Percentiles rank a stretch among this genome's conserved stretches.
phyloP scores from a whole-genome alignment of 2,797 vertebrate species.

The Mormyrus hasselquistii region DNA sequence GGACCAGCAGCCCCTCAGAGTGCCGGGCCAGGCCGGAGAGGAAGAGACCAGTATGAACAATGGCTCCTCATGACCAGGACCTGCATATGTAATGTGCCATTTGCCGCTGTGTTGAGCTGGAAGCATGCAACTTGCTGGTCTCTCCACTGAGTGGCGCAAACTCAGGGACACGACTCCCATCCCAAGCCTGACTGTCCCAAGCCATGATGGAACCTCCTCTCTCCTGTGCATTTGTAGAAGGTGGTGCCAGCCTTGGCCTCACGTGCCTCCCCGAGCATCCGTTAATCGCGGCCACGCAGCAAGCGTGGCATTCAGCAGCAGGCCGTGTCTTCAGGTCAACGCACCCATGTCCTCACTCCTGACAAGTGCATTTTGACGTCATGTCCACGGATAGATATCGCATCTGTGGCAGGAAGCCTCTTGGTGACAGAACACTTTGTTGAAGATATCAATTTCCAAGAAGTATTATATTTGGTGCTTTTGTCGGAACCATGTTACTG shows the following conservation, averaged over 20 bases:
- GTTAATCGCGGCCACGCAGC: not conserved
- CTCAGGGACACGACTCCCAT: not conserved
- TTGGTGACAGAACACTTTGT: not conserved
- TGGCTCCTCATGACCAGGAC: not conserved
- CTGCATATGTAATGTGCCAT: not conserved
- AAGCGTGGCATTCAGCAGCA: not conserved
- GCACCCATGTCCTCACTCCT: not conserved
- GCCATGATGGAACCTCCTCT: not conserved
- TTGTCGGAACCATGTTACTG: not conserved
- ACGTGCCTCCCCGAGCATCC: not conserved
- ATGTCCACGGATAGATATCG: not conserved
- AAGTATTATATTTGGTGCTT: not conserved
- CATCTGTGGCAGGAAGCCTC: not conserved
- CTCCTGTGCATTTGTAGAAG: not conserved
- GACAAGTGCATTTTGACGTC: not conserved
- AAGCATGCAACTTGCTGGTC: not conserved
- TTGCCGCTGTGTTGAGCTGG: not conserved
- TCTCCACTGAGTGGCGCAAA: not conserved
- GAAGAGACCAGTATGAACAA: not conserved
- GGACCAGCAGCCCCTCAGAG: not conserved
- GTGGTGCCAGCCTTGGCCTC: too few relatives aligned
- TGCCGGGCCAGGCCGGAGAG: not conserved
- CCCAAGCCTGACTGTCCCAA: not conserved
- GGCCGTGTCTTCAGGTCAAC: too few relatives aligned
- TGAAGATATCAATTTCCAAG: not conserved